phyloP scores from a whole-genome alignment of 1,140 invertebrate species.

The Chrysomallon squamiferum region DNA sequence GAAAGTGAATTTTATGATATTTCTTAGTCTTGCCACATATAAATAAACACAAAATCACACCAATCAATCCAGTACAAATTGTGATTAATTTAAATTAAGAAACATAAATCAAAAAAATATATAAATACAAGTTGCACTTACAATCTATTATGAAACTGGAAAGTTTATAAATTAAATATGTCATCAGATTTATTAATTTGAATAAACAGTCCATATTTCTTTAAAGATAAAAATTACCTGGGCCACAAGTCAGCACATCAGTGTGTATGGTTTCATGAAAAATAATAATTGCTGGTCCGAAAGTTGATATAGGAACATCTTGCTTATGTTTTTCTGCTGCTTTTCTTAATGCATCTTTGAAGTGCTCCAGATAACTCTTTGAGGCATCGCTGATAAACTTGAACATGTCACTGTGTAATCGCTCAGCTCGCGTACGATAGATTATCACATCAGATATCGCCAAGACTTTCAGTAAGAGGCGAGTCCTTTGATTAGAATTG shows the following conservation, averaged over 20 bases:
- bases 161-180: too few relatives aligned
- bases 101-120: too few relatives aligned
- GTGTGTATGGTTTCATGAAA: conserved; percentile 85
- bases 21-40: too few relatives aligned
- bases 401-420: conserved; percentile 81
- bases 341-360: conserved; percentile 71
- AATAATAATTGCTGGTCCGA: conserved; percentile 79
- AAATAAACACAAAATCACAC: too few relatives aligned
- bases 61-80: too few relatives aligned
- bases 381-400: conserved; percentile 82
- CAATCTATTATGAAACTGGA: too few relatives aligned
- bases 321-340: conserved; percentile 66
- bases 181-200: too few relatives aligned
- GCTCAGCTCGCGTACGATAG: conserved; percentile 79
- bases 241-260: conserved; percentile 47
- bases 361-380: conserved; percentile 77
- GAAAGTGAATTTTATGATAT: too few relatives aligned
- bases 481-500: conserved; percentile 75
- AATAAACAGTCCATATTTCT: neutral
- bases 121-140: too few relatives aligned
- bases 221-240: conserved; percentile 1
- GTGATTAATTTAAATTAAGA: too few relatives aligned
- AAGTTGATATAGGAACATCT: conserved; percentile 62
- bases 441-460: conserved; percentile 85
- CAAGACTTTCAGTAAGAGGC: conserved; percentile 79